Percentiles rank a stretch among this genome's conserved stretches.
Evolutionary conservation across 2,797 vertebrate genomes (phyloP).

Genomic region (Gorsachius magnificus): DNA sequence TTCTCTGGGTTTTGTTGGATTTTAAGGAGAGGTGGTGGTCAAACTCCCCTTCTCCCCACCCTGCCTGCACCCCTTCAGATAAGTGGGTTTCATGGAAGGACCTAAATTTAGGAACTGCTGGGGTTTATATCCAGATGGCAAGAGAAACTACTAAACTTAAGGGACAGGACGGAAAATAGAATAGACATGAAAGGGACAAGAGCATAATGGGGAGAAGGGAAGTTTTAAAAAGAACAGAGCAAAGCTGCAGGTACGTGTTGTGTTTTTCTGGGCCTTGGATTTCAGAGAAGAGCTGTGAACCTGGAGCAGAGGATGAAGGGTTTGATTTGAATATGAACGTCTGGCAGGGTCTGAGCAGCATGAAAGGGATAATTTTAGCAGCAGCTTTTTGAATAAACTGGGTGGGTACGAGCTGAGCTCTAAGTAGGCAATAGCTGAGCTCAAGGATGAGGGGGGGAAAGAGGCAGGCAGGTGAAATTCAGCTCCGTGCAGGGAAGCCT

Average conservation of each 20-base stretch:
- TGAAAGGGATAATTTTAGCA: constrained; percentile 46
- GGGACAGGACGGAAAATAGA: background rate
- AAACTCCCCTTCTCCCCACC: background rate
- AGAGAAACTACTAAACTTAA: background rate
- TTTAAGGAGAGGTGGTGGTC: background rate
- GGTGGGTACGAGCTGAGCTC: constrained; percentile 4
- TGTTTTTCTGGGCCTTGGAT: background rate
- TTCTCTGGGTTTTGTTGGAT: background rate
- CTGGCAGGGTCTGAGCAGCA: background rate
- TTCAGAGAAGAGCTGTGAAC: constrained; percentile 9
- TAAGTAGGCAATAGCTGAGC: background rate
- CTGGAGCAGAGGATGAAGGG: background rate
- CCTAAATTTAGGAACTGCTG: background rate
- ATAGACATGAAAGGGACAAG: background rate
- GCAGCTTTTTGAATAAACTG: background rate
- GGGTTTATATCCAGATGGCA: background rate
- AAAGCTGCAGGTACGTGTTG: background rate
- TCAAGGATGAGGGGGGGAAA: background rate
- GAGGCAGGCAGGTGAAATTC: background rate
- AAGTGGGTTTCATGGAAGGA: background rate
- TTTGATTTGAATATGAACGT: constrained; percentile 48
- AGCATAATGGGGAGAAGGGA: background rate
- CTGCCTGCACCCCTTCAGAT: background rate
- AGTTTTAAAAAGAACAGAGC: background rate
- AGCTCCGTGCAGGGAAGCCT: background rate